Evolutionary conservation across 53 echinoderm and acorn worm genomes (phyloP).

Genomic region (Antedon mediterranea): DNA sequence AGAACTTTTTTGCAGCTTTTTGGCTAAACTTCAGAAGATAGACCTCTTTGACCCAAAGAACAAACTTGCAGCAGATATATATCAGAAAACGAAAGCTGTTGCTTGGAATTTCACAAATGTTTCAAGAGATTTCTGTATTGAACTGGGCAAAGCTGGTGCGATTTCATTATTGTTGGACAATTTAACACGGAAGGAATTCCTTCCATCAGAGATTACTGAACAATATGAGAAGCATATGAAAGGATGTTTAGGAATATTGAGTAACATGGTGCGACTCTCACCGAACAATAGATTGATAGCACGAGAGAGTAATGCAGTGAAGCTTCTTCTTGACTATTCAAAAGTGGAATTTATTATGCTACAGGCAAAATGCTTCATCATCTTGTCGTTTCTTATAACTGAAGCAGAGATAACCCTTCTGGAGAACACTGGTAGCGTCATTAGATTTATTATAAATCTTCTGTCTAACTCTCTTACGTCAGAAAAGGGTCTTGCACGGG

Average conservation of each 20-base stretch:
- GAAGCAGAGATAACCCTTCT: constrained; percentile 57
- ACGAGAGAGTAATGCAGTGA: constrained; percentile 25
- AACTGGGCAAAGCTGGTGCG: constrained; percentile 31
- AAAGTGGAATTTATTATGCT: constrained; percentile 39
- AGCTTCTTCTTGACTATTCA: constrained; percentile 25
- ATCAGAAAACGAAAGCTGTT: background rate
- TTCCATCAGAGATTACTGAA: constrained; percentile 37
- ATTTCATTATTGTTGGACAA: constrained; percentile 12
- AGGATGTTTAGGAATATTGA: constrained; percentile 55
- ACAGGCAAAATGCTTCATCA: constrained; percentile 46
- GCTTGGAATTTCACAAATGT: constrained; percentile 77
- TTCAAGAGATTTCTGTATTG: constrained; percentile 22
- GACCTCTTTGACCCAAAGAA: background rate
- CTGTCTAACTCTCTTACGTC: constrained; percentile 24
- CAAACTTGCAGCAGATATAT: background rate
- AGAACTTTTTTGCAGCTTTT: background rate
- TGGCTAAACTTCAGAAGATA: background rate
- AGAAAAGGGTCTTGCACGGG: background rate
- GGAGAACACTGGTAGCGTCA: constrained; percentile 23
- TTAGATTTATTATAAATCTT: constrained; percentile 41
- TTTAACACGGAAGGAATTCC: constrained; percentile 11
- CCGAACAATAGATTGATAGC: constrained; percentile 29
- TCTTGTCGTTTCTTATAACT: constrained; percentile 56
- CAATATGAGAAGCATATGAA: constrained; percentile 44
- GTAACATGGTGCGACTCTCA: constrained; percentile 46